Evolutionary conservation across 2,797 vertebrate genomes (phyloP).

Genomic region (Sarcophilus harrisii): DNA sequence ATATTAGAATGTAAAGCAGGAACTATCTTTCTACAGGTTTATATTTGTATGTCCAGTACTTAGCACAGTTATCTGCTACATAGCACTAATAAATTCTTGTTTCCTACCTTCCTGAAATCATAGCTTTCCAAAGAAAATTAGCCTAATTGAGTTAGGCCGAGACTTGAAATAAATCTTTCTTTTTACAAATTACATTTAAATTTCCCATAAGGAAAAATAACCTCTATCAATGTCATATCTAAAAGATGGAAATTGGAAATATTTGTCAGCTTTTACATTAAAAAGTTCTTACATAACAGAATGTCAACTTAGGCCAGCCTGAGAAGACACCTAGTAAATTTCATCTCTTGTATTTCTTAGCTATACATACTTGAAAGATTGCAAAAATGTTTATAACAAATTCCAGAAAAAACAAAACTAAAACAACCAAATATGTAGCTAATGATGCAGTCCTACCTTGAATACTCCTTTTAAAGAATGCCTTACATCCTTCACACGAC

Average conservation of each 20-base stretch:
- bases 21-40: background rate
- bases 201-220: background rate
- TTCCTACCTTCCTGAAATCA: background rate
- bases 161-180: background rate
- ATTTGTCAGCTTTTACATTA: background rate
- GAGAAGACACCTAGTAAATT: background rate
- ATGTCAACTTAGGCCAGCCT: background rate
- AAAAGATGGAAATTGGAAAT: background rate
- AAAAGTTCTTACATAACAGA: background rate
- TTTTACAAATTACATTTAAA: background rate
- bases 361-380: conserved; percentile 9
- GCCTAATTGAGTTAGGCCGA: background rate
- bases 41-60: background rate
- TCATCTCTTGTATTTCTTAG: background rate
- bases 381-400: conserved; percentile 33
- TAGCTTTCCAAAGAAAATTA: background rate
- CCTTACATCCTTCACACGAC: conserved; percentile 99
- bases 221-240: background rate
- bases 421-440: conserved; percentile 31
- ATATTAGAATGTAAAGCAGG: background rate
- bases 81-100: background rate
- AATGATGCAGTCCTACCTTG: conserved; percentile 90
- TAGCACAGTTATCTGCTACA: background rate
- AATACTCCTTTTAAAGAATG: conserved; percentile 99
- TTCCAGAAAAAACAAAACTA: conserved; percentile 44